phyloP scores from a whole-genome alignment of 2,113 vertebrate genomes.

The Holacanthus passer region DNA sequence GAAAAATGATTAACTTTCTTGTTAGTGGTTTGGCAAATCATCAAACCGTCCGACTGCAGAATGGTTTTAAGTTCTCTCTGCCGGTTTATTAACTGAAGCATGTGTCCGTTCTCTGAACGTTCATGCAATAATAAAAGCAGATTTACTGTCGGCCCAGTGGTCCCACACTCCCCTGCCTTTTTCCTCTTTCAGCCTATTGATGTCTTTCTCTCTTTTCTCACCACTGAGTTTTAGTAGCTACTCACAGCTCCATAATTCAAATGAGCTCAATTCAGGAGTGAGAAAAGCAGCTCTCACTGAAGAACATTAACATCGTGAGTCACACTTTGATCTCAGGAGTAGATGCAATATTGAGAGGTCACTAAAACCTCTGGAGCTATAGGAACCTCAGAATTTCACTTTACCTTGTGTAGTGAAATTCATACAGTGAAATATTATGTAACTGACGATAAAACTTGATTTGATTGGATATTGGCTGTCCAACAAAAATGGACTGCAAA shows the following conservation, averaged over 20 bases:
- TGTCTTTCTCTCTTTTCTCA: constrained; percentile 44
- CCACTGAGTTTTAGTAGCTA: constrained; percentile 39
- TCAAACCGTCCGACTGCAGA: constrained; percentile 8
- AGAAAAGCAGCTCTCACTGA: background rate
- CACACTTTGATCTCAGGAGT: background rate
- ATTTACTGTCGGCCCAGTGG: constrained; percentile 62
- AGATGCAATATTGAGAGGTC: background rate
- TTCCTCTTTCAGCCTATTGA: constrained; percentile 44
- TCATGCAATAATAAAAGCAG: constrained; percentile 60
- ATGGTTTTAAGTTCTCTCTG: constrained; percentile 1
- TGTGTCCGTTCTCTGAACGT: constrained; percentile 24
- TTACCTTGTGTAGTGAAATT: no score
- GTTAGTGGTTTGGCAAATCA: constrained; percentile 38
- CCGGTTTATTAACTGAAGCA: constrained; percentile 35
- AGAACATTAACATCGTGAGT: background rate
- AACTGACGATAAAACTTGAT: no score
- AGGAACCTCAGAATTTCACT: no score
- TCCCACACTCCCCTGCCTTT: constrained; percentile 6
- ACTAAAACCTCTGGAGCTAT: background rate
- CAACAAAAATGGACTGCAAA: no score
- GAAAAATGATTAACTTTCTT: constrained; percentile 44
- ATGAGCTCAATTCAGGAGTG: constrained; percentile 1
- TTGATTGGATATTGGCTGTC: no score
- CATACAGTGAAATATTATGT: no score
- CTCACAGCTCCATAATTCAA: constrained; percentile 53